phyloP scores from a whole-genome alignment of 2,113 vertebrate genomes.

The Pseudorasbora parva region DNA sequence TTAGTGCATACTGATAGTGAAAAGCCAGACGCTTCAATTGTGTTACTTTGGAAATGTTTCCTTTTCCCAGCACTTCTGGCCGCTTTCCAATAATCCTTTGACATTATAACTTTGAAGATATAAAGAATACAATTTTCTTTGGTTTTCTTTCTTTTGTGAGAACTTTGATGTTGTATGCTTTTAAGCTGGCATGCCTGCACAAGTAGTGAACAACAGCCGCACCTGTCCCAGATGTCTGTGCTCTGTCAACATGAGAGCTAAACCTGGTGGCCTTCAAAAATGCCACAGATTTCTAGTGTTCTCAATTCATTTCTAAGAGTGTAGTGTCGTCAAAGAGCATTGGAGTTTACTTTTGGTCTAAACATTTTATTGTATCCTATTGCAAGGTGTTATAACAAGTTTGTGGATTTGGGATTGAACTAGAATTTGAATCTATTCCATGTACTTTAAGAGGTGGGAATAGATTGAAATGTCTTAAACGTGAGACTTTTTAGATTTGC shows the following conservation, averaged over 20 bases:
- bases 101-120: conserved; percentile 31
- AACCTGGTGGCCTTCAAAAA: conserved; percentile 10
- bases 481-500: too few species aligned
- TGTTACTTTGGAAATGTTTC: not conserved
- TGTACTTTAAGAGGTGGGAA: too few species aligned
- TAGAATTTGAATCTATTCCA: too few species aligned
- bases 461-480: too few species aligned
- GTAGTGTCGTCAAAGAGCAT: not conserved
- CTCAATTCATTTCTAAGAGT: not conserved
- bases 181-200: conserved; percentile 46
- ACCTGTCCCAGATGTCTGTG: conserved; percentile 58
- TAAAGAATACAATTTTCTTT: conserved; percentile 29
- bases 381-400: too few species aligned
- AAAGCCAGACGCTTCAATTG: conserved; percentile 8
- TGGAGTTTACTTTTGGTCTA: not conserved
- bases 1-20: not conserved
- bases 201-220: conserved; percentile 33
- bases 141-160: conserved; percentile 39
- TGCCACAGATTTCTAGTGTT: not conserved
- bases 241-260: not conserved
- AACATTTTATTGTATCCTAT: too few species aligned
- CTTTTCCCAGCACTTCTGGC: not conserved
- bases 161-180: conserved; percentile 51
- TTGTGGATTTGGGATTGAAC: too few species aligned
- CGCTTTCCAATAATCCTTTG: conserved; percentile 16